Conservation (phyloP, 2,113 vertebrate species). For the Oreochromis aureus region DNA sequence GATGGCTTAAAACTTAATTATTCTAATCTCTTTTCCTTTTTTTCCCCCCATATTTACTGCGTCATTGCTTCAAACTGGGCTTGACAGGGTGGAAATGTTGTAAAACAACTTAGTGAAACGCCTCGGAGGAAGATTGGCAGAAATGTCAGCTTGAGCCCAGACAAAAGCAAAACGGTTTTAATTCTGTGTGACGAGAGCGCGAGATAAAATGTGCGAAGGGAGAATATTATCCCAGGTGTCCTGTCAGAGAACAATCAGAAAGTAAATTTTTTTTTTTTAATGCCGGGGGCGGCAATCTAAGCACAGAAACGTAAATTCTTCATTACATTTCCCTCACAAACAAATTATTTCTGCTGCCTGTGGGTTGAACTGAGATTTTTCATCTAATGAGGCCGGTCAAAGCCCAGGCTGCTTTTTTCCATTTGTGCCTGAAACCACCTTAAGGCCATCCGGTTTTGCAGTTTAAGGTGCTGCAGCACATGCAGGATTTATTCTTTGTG, state of each 20-base stretch:
- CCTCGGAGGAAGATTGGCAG: not conserved
- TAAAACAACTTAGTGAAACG: not conserved
- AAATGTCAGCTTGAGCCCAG: not conserved
- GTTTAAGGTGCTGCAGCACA: not conserved
- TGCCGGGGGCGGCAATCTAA: not conserved
- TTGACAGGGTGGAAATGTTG: not conserved
- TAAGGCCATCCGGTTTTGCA: not conserved
- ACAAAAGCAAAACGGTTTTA: not conserved
- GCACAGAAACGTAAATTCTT: not conserved
- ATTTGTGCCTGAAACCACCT: not conserved
- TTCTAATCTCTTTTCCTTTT: not conserved
- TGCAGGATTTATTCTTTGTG: not conserved
- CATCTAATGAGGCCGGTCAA: slow-evolving; percentile 12
- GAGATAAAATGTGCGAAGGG: not conserved
- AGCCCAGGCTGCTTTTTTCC: not conserved
- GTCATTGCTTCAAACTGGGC: not conserved
- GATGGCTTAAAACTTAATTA: not conserved
- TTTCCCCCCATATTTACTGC: not conserved
- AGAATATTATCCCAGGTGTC: not conserved
- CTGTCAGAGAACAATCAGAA: not conserved
- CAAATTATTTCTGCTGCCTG: slow-evolving; percentile 5
- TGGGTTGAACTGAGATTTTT: not conserved
- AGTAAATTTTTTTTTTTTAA: not conserved
- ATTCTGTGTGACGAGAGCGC: not conserved
- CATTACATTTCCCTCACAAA: not conserved